Base-by-base conservation (phyloP, 2,797 vertebrate species). In the Dermochelys coriacea region DNA sequence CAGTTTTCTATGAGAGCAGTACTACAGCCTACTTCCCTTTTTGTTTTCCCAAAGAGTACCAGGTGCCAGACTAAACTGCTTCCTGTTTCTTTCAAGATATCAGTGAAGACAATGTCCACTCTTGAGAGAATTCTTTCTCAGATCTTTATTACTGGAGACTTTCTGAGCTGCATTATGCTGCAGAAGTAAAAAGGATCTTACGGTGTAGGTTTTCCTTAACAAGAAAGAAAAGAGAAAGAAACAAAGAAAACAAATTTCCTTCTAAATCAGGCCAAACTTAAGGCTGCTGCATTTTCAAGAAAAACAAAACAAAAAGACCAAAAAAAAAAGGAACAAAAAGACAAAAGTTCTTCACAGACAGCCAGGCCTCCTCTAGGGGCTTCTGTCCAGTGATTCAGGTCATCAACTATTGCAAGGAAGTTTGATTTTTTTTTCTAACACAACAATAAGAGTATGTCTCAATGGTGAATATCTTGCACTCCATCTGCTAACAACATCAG, bases 31-130 rank as follows among this genome's bases (percentile, higher is more conserved):
- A 98, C 98, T 98, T 98, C 98, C 98, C 97, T 86, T 98, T 98
- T 98, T 98, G 98, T 98, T 98, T 98, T 98, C 97, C 99, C 98
- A 99, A 99, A 99, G 99, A 99, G 98, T 97, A 97, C 98, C 96
- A 97, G 98, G 98, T 98, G 98, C 98, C 98, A 98, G 98, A 98
- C 94, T 93, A 97, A 97, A 98, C 98, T 93, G 94, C 98, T 98
- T 98, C 98, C 97, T 98, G 97, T 97, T 98, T 98, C 97, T 97
- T 98, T 98, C 98, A 97, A 68, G 96, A 97, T 98, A 95, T 97
- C 97, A 97, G 97, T 97, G 97, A 97, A 97, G 98, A 98, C 85
- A 85, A 97, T 97, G 95, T 98, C 97, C 97, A 97, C 93, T 97
- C 97, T 96, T 97, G 95, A 97, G 98, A 97, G 96, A 99, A 97